Evolutionary conservation across 2,113 vertebrate species (phyloP).

Genomic region (Entelurus aequoreus): DNA sequence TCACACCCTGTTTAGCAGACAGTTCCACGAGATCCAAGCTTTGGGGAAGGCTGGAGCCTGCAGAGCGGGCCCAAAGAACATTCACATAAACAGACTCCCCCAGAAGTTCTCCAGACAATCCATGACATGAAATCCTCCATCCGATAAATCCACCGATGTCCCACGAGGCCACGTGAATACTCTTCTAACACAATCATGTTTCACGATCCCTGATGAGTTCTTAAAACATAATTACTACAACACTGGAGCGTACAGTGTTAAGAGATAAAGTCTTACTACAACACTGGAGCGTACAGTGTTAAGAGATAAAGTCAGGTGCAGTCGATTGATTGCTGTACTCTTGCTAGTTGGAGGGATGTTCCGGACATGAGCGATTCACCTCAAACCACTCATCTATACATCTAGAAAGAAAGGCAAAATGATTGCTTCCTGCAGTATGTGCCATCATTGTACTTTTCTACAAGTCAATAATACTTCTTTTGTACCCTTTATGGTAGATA

Average conservation of each 20-base stretch:
- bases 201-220: conserved; percentile 55
- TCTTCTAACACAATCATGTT: conserved; percentile 29
- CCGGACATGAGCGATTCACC: conserved; percentile 96
- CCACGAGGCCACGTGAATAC: conserved; percentile 32
- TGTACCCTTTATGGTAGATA: conserved; percentile 96
- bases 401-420: conserved; percentile 61
- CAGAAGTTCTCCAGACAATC: conserved; percentile 35
- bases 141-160: conserved; percentile 20
- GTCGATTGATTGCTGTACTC: conserved; percentile 15
- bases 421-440: not conserved
- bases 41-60: conserved; percentile 27
- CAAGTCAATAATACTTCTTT: not conserved
- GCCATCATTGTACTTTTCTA: not conserved
- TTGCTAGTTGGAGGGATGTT: conserved; percentile 90
- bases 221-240: conserved; percentile 12
- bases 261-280: no score
- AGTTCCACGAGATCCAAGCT: conserved; percentile 12
- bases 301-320: conserved; percentile 22
- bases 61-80: conserved; percentile 31
- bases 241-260: no score
- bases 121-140: not conserved
- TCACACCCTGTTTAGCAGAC: conserved; percentile 16
- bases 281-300: no score
- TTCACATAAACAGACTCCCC: conserved; percentile 37
- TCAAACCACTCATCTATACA: conserved; percentile 99